Conservation (phyloP, 2,888 invertebrate genomes). For the Xanthia togata region DNA sequence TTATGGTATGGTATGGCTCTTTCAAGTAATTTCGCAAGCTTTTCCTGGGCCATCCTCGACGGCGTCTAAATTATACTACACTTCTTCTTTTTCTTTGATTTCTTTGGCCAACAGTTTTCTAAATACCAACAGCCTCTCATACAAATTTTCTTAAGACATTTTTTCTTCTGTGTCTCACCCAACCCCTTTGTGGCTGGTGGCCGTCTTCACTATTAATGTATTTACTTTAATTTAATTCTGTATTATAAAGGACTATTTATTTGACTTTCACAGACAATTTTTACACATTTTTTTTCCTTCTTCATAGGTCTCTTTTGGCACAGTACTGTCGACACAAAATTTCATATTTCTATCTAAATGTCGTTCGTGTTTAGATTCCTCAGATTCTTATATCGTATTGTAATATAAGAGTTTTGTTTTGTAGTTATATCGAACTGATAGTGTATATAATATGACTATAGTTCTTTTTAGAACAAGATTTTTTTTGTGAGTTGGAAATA, state of each 20-base stretch:
- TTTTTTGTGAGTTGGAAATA: slow-evolving; percentile 5
- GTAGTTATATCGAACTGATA: slow-evolving; percentile 78
- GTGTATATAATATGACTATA: slow-evolving; percentile 67
- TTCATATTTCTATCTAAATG: slow-evolving; percentile 74
- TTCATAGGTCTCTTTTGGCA: slow-evolving; percentile 29
- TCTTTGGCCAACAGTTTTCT: not conserved
- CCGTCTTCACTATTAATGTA: not conserved
- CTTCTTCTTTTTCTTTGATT: not conserved
- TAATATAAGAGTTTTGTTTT: slow-evolving; percentile 66
- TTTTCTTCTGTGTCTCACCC: not conserved
- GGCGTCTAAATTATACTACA: not conserved
- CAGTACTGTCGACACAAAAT: slow-evolving; percentile 68
- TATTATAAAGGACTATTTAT: not conserved
- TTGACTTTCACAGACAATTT: not conserved
- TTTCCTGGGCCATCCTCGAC: not conserved
- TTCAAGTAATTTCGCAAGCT: not conserved
- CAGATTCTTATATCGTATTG: slow-evolving; percentile 69
- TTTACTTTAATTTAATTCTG: not conserved
- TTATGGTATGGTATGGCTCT: fast-evolving
- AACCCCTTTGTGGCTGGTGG: not conserved
- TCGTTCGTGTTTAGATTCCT: slow-evolving; percentile 81
- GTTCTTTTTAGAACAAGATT: slow-evolving; percentile 38
- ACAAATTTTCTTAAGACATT: not conserved
- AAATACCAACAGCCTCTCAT: not conserved
- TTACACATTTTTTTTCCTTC: not conserved